Evolutionary conservation across 2,888 invertebrate species (phyloP).

Genomic region (Theretra japonica): DNA sequence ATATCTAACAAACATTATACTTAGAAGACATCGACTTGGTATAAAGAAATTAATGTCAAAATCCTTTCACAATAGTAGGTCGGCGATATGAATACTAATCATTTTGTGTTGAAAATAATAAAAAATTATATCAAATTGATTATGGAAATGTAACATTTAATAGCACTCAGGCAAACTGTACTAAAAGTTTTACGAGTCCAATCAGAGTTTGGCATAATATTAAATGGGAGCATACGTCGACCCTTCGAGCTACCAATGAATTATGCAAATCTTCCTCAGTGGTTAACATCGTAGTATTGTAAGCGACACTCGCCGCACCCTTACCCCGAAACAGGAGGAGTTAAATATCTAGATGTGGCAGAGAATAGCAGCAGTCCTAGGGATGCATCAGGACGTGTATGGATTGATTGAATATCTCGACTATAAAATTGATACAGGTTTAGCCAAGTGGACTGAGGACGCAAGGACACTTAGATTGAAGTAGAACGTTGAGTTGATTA

Average conservation of each 20-base stretch:
- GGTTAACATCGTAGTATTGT: conserved; percentile 84
- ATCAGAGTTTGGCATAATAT: conserved; percentile 38
- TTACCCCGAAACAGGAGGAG: conserved; percentile 39
- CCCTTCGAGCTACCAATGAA: conserved; percentile 60
- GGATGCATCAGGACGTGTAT: background rate
- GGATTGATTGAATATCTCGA: no score
- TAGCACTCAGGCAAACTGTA: conserved; percentile 7
- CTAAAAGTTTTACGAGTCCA: conserved; percentile 34
- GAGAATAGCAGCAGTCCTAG: background rate
- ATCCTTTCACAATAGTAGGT: no score
- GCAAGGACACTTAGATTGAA: no score
- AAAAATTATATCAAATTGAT: background rate
- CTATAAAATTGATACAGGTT: no score
- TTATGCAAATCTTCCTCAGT: conserved; percentile 81
- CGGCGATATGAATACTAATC: background rate
- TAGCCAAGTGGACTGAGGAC: no score
- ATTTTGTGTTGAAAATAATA: no score
- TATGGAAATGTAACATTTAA: background rate
- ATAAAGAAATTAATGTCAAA: no score
- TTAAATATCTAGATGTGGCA: conserved; percentile 46
- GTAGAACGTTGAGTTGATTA: no score
- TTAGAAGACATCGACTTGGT: no score
- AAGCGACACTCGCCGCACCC: conserved; percentile 77
- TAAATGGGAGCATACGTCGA: conserved; percentile 42
- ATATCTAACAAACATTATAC: no score